These are phyloP conservation scores for Enteromius anoplus DNA, from an alignment of 2,797 vertebrate genomes.

Conservation along the genomic window DNA sequence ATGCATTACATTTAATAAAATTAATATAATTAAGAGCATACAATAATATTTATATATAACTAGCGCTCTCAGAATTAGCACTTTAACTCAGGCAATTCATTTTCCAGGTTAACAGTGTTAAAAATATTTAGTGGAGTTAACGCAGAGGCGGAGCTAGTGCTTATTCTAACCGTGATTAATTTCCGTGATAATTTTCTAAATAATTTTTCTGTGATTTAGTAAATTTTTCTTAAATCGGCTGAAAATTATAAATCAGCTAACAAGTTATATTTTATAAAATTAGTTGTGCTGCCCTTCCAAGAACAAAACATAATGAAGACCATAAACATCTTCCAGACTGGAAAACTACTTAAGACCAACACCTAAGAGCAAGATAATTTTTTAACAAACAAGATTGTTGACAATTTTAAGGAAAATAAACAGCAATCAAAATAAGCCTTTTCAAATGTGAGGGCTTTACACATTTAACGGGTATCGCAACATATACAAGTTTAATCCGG, in stretches of 20 bases:
- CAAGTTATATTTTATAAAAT: neutral
- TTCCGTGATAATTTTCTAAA: neutral
- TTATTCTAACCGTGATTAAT: neutral
- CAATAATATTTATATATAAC: neutral
- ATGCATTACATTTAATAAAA: too few relatives aligned
- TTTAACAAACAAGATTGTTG: neutral
- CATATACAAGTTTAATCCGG: neutral
- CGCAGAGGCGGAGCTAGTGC: too few relatives aligned
- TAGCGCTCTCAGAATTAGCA: neutral
- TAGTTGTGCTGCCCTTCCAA: neutral
- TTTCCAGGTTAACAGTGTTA: neutral
- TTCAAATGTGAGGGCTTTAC: neutral
- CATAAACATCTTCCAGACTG: neutral
- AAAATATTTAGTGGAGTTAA: too few relatives aligned
- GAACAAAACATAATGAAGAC: neutral
- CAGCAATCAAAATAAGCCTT: conserved; percentile 3
- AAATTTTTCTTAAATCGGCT: neutral
- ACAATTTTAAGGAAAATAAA: neutral
- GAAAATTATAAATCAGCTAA: neutral
- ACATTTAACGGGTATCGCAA: conserved; percentile 15
- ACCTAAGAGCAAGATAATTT: neutral
- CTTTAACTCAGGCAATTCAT: neutral
- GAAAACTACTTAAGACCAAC: neutral
- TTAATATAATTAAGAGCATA: neutral
- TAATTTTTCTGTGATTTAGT: too few relatives aligned